Conservation (phyloP, 2,797 vertebrate genomes). For the Psittacula echo region DNA sequence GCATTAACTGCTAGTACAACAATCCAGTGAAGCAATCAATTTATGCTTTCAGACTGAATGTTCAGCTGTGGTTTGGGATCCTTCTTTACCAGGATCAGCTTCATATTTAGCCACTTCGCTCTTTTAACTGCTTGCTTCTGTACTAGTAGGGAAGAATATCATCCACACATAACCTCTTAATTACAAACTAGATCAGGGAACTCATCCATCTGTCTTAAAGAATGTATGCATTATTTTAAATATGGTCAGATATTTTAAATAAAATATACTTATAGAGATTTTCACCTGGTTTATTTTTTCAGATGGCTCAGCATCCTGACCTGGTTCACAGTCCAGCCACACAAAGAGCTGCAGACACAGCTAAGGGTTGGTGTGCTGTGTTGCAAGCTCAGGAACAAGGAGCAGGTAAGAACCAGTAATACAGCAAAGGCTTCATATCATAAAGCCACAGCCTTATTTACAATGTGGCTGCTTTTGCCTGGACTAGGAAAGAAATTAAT, state of each 20-base stretch:
- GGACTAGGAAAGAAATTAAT: neutral
- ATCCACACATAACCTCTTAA: neutral
- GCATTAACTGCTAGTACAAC: neutral
- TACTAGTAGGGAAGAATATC: neutral
- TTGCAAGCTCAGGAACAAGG: neutral
- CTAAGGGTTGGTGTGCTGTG: neutral
- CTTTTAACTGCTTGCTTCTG: neutral
- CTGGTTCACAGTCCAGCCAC: neutral
- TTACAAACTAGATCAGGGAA: neutral
- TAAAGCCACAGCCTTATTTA: slow-evolving; percentile 36
- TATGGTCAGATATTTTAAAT: neutral
- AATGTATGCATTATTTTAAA: neutral
- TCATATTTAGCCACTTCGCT: neutral
- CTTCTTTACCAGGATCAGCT: neutral
- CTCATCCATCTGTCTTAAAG: neutral
- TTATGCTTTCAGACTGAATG: neutral
- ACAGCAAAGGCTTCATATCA: slow-evolving; percentile 18
- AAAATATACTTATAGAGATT: neutral
- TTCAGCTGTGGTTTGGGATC: neutral
- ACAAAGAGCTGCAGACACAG: neutral
- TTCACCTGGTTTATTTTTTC: neutral
- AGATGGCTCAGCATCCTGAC: neutral
- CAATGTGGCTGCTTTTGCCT: neutral
- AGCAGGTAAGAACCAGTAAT: slow-evolving; percentile 42
- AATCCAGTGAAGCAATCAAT: neutral